These are phyloP conservation scores for Forbesichthys papilliferus DNA, from an alignment of 2,113 vertebrate species.

Conservation along the genomic window DNA sequence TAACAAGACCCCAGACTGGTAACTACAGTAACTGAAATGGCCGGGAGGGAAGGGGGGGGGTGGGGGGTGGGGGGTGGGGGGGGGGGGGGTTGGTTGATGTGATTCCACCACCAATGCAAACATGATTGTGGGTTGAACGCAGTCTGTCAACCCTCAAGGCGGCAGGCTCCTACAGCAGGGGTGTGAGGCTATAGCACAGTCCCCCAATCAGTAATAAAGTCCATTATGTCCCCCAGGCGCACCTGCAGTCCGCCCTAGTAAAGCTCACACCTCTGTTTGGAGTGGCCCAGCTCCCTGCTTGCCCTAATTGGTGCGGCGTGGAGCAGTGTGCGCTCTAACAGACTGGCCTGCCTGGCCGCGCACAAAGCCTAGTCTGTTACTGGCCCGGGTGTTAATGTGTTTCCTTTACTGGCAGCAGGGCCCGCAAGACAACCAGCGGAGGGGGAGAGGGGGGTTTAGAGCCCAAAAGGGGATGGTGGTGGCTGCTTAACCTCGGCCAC, in stretches of 20 bases:
- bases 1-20: constrained; percentile 20
- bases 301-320: constrained; percentile 65
- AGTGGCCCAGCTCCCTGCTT: constrained; percentile 57
- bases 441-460: constrained; percentile 44
- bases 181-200: constrained; percentile 48
- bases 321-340: constrained; percentile 55
- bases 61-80: background rate
- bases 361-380: constrained; percentile 74
- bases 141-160: constrained; percentile 62
- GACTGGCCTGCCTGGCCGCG: constrained; percentile 49
- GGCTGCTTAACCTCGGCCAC: constrained; percentile 71
- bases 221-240: constrained; percentile 58
- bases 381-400: constrained; percentile 72
- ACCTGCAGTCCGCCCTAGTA: constrained; percentile 65
- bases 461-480: constrained; percentile 55
- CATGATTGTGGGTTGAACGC: constrained; percentile 58
- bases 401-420: constrained; percentile 75
- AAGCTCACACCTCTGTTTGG: constrained; percentile 71
- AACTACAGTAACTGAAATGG: constrained; percentile 22
- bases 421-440: constrained; percentile 49
- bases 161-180: constrained; percentile 23
- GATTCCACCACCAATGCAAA: constrained; percentile 42
- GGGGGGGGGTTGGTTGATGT: constrained; percentile 15
- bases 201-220: constrained; percentile 66
- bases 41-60: background rate